A percentile compares a stretch with the other conserved stretches of the same genome.
phyloP scores from a whole-genome alignment of 2,888 invertebrate genomes.

The Alentia gelatinosa region DNA sequence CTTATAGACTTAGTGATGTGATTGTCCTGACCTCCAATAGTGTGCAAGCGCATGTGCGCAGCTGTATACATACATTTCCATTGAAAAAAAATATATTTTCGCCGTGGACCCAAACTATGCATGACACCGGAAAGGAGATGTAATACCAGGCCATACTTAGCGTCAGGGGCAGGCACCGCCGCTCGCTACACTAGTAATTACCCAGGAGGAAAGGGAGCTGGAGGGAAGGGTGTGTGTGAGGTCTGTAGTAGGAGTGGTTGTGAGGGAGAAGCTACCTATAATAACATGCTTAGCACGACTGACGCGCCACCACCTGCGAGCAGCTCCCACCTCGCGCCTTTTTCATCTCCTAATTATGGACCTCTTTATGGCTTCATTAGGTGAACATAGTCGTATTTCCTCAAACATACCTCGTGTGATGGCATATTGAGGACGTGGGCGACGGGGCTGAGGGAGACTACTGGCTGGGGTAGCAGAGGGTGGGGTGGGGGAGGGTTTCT shows the following conservation, averaged over 20 bases:
- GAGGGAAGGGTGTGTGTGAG: not conserved
- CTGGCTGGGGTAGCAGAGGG: too few species aligned
- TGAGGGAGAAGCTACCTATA: not conserved
- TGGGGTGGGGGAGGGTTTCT: too few species aligned
- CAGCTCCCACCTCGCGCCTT: not conserved
- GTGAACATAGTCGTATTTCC: constrained; percentile 9
- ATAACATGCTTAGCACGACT: not conserved
- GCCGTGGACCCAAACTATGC: too few species aligned
- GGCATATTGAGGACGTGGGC: not conserved
- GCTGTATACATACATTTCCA: too few species aligned
- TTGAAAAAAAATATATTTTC: too few species aligned
- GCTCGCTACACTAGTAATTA: not conserved
- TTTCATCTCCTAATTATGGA: not conserved
- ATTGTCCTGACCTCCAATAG: too few species aligned
- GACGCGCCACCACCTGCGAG: not conserved
- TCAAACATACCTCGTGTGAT: not conserved
- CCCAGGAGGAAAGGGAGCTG: not conserved
- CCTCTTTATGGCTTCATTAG: constrained; percentile 4
- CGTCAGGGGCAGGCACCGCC: not conserved
- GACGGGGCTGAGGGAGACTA: too few species aligned
- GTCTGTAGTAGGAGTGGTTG: not conserved
- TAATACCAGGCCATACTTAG: not conserved
- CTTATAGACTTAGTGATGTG: too few species aligned
- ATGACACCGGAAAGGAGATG: too few species aligned
- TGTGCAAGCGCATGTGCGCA: too few species aligned